phyloP scores from a whole-genome alignment of 1,140 invertebrate genomes.

The Pararge aegeria region DNA sequence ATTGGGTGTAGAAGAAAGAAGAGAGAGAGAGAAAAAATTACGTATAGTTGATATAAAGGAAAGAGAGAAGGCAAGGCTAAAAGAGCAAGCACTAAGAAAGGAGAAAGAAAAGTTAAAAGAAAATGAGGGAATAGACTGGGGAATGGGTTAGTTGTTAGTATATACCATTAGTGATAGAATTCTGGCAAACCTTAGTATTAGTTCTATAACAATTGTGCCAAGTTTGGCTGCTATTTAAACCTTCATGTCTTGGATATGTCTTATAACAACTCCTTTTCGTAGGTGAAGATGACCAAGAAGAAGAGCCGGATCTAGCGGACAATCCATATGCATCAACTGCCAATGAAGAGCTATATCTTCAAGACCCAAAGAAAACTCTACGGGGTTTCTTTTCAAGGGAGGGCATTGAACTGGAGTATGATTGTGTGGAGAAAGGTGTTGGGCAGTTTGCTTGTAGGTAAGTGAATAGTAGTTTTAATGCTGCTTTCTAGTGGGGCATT shows the following conservation, averaged over 20 bases:
- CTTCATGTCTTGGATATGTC: not conserved
- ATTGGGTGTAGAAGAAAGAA: conserved; percentile 64
- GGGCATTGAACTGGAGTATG: conserved; percentile 91
- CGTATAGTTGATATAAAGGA: conserved; percentile 61
- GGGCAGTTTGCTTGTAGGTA: conserved; percentile 86
- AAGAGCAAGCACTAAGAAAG: conserved; percentile 48
- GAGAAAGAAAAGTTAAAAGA: conserved; percentile 77
- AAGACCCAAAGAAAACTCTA: conserved; percentile 97
- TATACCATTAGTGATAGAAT: too few species aligned
- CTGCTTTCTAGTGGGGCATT: too few species aligned
- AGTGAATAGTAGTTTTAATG: conserved; percentile 4
- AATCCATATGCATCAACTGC: conserved; percentile 90
- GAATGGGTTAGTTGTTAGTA: conserved; percentile 83
- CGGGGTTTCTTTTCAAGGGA: conserved; percentile 97
- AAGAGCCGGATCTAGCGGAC: conserved; percentile 88
- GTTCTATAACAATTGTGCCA: too few species aligned
- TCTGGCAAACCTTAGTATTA: too few species aligned
- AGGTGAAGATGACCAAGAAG: conserved; percentile 91
- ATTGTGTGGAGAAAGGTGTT: conserved; percentile 89
- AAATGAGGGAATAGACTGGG: conserved; percentile 92
- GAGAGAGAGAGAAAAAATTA: conserved; percentile 57
- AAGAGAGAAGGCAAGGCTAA: conserved; percentile 75
- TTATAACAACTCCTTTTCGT: conserved; percentile 21
- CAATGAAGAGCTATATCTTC: conserved; percentile 94
- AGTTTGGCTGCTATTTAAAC: not conserved